Base-by-base conservation (phyloP, 2,797 vertebrate genomes). In the Dicrostonyx torquatus region DNA sequence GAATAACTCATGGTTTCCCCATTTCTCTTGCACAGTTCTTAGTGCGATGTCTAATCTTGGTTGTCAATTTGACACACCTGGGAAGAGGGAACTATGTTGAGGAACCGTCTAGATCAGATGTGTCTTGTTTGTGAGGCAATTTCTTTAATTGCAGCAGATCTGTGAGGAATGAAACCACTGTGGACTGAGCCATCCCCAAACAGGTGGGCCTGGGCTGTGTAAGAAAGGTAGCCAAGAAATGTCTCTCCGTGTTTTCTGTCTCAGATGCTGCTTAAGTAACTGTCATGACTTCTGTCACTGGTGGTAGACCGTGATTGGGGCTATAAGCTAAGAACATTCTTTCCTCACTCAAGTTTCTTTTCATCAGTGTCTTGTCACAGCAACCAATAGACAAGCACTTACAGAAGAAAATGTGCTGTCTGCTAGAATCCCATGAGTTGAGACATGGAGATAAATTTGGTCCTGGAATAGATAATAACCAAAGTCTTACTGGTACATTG, bases 181-280 rank as follows among this genome's bases (percentile, higher is more conserved):
- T 66, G 82, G 29, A 45, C 82, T n/a, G 37, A 62, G 26, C 17
- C 15, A 83, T 64, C 17, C 18, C 40, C 60, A 64, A 29, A 45
- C 10, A 64, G 20, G 2, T 3, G 0, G 14, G 1, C 43, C 40
- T 9, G 15, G 24, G 3, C 37, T 12, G 15, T 43, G 7, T 7
- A 43, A 4, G 26, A 45, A 11, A 48, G 43, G 29, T 2, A 45
- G 14, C 24, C 29, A 11, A 66, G 6, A 31, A n/a, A 12, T 13
- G 8, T 84, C 62, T n/a, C 18, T 66, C 29, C 11, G 1, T 84
- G 20, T 2, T n/a, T 66, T 34, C 17, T n/a, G 43, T 20, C 12
- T 66, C 11, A 14, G 82, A 0, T 48, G 18, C 15, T 34, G 2
- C 60, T 34, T 22, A 29, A 7, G 12, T 12, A 13, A 29, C 17